A percentile compares a stretch with the other conserved stretches of the same genome.
phyloP scores from a whole-genome alignment of 2,113 vertebrate genomes.

The Brienomyrus brachyistius region DNA sequence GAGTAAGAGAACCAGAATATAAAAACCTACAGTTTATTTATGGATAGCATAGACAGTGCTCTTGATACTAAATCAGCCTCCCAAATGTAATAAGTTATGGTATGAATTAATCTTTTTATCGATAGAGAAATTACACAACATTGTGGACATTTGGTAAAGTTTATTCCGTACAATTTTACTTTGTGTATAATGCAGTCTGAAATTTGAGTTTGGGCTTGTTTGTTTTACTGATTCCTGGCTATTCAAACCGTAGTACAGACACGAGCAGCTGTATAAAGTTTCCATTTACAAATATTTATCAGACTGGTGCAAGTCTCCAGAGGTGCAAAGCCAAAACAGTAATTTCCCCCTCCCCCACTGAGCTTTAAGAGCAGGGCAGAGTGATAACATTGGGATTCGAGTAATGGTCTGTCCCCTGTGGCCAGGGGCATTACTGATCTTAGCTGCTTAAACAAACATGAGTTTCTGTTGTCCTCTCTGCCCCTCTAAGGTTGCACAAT shows the following conservation, averaged over 20 bases:
- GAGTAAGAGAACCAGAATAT: neutral
- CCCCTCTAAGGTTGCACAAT: conserved; percentile 55
- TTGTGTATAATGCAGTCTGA: neutral
- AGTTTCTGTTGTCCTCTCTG: conserved; percentile 35
- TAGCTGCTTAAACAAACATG: conserved; percentile 45
- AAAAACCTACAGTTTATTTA: neutral
- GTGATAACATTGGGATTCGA: neutral
- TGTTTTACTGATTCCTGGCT: neutral
- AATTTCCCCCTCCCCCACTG: neutral
- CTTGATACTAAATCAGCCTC: neutral
- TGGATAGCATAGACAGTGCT: neutral
- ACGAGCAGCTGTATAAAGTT: neutral
- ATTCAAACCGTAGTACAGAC: neutral
- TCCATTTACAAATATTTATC: neutral
- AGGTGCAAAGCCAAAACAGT: neutral
- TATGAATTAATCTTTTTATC: neutral
- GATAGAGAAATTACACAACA: neutral
- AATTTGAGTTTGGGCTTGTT: neutral
- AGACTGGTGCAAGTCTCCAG: neutral
- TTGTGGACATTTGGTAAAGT: neutral
- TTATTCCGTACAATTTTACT: neutral
- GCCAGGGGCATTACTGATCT: neutral
- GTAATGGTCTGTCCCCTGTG: neutral
- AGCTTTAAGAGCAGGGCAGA: neutral
- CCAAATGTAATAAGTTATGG: neutral